Percentiles rank a stretch among this genome's conserved stretches.
phyloP scores from a whole-genome alignment of 2,797 vertebrate species.

The Sardinella longiceps region DNA sequence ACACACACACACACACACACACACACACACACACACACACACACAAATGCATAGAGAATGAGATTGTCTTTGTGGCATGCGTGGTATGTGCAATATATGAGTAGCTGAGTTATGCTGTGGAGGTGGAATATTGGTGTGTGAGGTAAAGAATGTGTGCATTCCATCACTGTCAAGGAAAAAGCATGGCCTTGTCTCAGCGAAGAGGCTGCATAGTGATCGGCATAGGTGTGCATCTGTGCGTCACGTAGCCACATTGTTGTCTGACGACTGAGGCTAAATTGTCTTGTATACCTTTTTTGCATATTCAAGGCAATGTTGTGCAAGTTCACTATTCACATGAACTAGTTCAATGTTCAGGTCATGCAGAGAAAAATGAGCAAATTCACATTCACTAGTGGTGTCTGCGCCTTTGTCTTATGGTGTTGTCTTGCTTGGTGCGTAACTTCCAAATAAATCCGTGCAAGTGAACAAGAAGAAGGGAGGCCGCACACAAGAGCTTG shows the following conservation, averaged over 20 bases:
- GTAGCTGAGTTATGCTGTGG: neutral
- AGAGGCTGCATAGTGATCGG: neutral
- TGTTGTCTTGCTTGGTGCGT: too few relatives aligned
- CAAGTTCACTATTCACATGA: too few relatives aligned
- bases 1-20: conserved; percentile 4
- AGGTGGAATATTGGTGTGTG: neutral
- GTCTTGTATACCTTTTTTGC: too few relatives aligned
- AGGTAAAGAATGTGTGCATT: neutral
- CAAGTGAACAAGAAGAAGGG: too few relatives aligned
- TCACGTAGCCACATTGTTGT: neutral
- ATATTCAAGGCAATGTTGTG: too few relatives aligned
- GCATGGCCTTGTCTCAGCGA: neutral
- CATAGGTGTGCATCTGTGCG: neutral
- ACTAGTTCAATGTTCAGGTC: too few relatives aligned
- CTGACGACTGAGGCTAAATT: too few relatives aligned
- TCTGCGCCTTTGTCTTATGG: too few relatives aligned
- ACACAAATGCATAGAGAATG: conserved; percentile 26
- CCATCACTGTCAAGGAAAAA: neutral
- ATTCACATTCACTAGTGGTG: too few relatives aligned
- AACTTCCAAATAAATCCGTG: too few relatives aligned
- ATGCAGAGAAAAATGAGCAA: too few relatives aligned
- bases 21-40: neutral
- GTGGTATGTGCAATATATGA: neutral
- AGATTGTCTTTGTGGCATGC: neutral
- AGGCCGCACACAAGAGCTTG: too few relatives aligned